Percentiles rank a stretch among this genome's conserved stretches.
Conservation (phyloP, 2,888 invertebrate species). For the Amphipoea lucens region DNA sequence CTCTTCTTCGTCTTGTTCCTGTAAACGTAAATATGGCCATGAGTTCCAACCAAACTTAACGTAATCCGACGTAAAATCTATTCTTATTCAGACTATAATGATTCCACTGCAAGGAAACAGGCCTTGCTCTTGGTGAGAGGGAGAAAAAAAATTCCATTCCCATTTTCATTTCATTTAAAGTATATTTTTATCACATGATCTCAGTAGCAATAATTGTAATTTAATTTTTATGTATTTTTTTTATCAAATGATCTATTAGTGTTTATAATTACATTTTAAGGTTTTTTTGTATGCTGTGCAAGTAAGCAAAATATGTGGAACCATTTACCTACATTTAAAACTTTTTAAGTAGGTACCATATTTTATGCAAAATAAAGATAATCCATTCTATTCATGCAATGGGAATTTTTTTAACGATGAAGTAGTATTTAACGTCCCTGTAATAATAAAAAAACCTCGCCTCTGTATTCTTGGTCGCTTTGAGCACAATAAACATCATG, state of each 20-base stretch:
- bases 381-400: neutral
- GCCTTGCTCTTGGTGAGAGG: no score
- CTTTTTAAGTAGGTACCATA: neutral
- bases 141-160: neutral
- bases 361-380: neutral
- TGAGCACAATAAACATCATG: no score
- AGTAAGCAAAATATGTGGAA: neutral
- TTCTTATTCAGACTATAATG: no score
- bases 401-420: neutral
- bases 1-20: slow-evolving; percentile 76
- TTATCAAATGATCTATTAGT: neutral
- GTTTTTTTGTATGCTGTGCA: neutral
- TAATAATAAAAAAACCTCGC: neutral
- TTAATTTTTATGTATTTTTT: neutral
- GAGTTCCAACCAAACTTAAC: neutral
- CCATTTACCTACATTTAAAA: neutral
- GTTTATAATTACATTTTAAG: neutral
- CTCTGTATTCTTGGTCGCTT: neutral
- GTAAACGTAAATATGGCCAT: neutral
- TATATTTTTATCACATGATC: neutral
- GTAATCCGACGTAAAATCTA: neutral
- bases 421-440: neutral
- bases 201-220: neutral
- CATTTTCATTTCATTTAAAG: no score
- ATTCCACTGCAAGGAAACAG: no score